Evolutionary conservation across 2,888 invertebrate genomes (phyloP).

Genomic region (Masnerella sp.): DNA sequence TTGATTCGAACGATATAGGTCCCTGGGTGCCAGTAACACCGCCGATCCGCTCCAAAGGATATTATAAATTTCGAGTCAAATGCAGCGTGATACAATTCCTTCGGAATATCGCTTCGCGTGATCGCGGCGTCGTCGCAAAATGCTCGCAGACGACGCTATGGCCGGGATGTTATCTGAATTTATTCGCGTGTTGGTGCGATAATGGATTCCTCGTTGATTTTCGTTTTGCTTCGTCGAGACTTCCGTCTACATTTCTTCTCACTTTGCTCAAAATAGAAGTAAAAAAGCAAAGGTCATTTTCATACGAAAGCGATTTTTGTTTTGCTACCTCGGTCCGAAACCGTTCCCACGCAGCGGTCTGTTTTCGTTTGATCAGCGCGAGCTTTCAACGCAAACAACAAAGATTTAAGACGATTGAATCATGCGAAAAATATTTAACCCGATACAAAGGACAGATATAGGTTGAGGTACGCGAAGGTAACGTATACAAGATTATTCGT

Average conservation of each 20-base stretch:
- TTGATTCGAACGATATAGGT: constrained; percentile 71
- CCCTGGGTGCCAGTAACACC: constrained; percentile 72
- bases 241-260: constrained; percentile 4
- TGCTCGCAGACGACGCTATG: constrained; percentile 42
- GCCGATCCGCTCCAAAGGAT: constrained; percentile 64
- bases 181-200: constrained; percentile 26
- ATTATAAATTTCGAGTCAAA: constrained; percentile 77
- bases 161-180: constrained; percentile 38
- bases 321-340: not conserved
- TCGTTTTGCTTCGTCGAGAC: constrained; percentile 40
- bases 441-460: constrained; percentile 63
- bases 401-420: constrained; percentile 35
- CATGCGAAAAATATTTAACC: constrained; percentile 35
- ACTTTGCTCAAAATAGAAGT: not conserved
- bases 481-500: constrained; percentile 70
- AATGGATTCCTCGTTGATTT: constrained; percentile 50
- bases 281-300: constrained; percentile 1
- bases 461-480: constrained; percentile 60
- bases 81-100: constrained; percentile 76
- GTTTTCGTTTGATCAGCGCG: constrained; percentile 18
- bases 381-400: constrained; percentile 24
- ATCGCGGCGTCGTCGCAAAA: constrained; percentile 68
- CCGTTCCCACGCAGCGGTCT: constrained; percentile 9
- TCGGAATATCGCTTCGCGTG: constrained; percentile 74
- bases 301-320: no score